Percentiles rank a stretch among this genome's conserved stretches.
Evolutionary conservation across 2,888 invertebrate genomes (phyloP).

Genomic region (Yponomeuta sedellus): DNA sequence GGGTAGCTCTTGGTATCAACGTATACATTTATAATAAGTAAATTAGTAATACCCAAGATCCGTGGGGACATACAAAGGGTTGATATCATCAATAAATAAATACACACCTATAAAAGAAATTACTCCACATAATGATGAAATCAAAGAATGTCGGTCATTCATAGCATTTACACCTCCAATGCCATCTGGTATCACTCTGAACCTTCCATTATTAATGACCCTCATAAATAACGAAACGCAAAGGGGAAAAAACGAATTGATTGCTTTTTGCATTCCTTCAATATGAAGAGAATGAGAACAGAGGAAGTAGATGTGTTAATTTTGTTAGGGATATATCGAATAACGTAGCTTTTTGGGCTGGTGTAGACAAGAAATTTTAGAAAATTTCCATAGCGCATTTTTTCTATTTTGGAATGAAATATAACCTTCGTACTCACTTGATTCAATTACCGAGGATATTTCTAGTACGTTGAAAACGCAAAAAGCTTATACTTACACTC

Average conservation of each 20-base stretch:
- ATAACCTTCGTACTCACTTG: no score
- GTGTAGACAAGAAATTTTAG: background rate
- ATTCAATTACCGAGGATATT: no score
- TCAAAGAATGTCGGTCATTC: slow-evolving; percentile 5
- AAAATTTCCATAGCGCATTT: no score
- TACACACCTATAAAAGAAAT: no score
- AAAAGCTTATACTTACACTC: background rate
- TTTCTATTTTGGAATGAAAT: no score
- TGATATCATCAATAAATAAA: no score
- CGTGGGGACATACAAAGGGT: no score
- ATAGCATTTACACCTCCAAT: background rate
- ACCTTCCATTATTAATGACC: slow-evolving; percentile 37
- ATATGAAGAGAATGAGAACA: slow-evolving; percentile 29
- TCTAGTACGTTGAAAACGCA: no score
- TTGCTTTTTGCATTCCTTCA: slow-evolving; percentile 32
- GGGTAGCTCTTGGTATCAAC: no score
- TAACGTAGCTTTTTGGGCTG: background rate
- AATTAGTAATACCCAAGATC: no score
- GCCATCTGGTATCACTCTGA: slow-evolving; percentile 24
- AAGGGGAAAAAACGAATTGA: slow-evolving; percentile 33
- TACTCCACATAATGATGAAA: background rate
- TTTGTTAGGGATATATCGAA: slow-evolving; percentile 24
- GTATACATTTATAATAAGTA: no score
- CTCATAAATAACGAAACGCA: slow-evolving; percentile 43
- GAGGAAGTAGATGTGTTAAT: slow-evolving; percentile 38